These are phyloP conservation scores for Nestor notabilis DNA, from an alignment of 2,113 vertebrate species.

Conservation along the genomic window DNA sequence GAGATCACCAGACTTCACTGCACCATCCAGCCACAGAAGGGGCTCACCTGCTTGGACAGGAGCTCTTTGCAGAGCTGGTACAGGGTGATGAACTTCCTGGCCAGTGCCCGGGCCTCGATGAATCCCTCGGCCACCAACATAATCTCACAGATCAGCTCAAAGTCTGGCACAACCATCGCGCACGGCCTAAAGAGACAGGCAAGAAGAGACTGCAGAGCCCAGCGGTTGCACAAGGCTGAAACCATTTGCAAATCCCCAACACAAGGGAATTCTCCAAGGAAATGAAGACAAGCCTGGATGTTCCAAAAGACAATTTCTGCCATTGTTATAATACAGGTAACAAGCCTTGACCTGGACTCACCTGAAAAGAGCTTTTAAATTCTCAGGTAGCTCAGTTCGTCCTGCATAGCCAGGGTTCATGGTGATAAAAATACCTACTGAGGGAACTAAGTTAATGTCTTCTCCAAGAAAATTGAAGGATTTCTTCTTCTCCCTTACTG, in stretches of 20 bases:
- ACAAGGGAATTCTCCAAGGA: not conserved
- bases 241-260: fast-evolving
- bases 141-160: slow-evolving; percentile 97
- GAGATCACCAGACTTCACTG: not conserved
- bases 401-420: slow-evolving; percentile 98
- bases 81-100: slow-evolving; percentile 94
- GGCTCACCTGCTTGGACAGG: slow-evolving; percentile 92
- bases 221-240: not conserved
- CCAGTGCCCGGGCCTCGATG: slow-evolving; percentile 84
- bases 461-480: slow-evolving; percentile 94
- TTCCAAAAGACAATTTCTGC: not conserved
- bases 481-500: slow-evolving; percentile 89
- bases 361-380: slow-evolving; percentile 97
- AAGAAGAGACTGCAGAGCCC: not conserved
- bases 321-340: not conserved
- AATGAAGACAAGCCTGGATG: not conserved
- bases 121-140: slow-evolving; percentile 98
- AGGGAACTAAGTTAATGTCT: slow-evolving; percentile 86
- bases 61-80: slow-evolving; percentile 94
- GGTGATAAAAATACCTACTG: slow-evolving; percentile 97
- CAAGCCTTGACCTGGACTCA: slow-evolving; percentile 33
- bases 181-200: slow-evolving; percentile 82
- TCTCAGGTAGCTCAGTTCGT: slow-evolving; percentile 93
- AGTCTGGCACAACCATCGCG: slow-evolving; percentile 97
- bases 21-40: not conserved